Percentiles rank a stretch among this genome's conserved stretches.
Conservation (phyloP, 2,797 vertebrate species). For the Enteromius argenteus region DNA sequence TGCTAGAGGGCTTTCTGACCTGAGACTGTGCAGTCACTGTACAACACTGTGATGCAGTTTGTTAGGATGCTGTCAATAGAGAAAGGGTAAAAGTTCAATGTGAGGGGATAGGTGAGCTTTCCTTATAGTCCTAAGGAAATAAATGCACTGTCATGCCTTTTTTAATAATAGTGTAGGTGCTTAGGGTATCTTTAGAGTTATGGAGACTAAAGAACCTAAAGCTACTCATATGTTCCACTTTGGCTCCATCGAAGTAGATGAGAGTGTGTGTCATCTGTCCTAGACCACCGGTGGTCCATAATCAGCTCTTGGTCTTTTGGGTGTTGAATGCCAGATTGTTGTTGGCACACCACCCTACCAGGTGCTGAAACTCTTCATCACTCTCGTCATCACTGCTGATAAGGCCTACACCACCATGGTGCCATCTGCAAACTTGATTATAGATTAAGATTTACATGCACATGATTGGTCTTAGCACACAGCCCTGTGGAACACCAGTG, state of each 20-base stretch:
- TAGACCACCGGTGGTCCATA: no score
- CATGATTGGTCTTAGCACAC: neutral
- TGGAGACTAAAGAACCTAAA: neutral
- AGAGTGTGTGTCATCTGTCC: neutral
- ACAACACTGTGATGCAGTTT: neutral
- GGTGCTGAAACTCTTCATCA: neutral
- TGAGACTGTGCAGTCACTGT: neutral
- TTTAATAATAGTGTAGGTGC: neutral
- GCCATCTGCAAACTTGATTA: neutral
- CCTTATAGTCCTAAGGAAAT: neutral
- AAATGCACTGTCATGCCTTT: neutral
- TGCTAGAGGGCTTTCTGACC: neutral
- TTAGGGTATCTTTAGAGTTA: neutral
- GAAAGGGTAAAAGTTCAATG: neutral
- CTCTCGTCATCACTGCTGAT: neutral
- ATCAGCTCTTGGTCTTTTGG: neutral
- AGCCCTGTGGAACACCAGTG: neutral
- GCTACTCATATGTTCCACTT: neutral
- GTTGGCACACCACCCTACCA: neutral
- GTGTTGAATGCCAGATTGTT: neutral
- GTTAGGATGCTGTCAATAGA: neutral
- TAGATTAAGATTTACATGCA: neutral
- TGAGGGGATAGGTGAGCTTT: neutral
- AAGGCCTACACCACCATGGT: neutral
- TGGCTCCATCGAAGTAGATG: neutral